Evolutionary conservation across 2,797 vertebrate genomes (phyloP), one percentile per base, ranked within the genome.

Genomic region (Anas capensis): DNA sequence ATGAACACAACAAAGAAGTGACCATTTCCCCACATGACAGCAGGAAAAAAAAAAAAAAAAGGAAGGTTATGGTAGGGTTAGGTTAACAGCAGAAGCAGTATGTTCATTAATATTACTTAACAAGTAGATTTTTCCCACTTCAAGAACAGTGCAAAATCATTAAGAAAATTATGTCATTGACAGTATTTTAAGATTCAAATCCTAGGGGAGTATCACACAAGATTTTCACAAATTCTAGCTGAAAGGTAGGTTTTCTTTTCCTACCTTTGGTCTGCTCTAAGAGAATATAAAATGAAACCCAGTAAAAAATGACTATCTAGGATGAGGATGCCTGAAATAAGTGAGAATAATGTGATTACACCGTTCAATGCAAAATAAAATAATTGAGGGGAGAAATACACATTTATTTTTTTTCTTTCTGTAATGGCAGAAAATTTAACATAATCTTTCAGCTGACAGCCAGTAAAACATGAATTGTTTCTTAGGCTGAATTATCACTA

Each of bases 401-500:
- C 6, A 10, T 69, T 34, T 38, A 53, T 51, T 33, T 5, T 64
- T 64, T 75, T 34, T n/a, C 62, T 46, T 33, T 5, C 3, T 69
- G 8, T 40, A 95, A 69, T 38, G 73, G 57, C 48, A 89, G 40
- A 80, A 88, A 81, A 38, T 86, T 76, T 79, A 65, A 54, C 73
- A 48, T 14, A 46, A 89, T 68, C 42, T 92, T 91, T 93, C 10
- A 62, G 36, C 78, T 86, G 83, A 71, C 83, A 89, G 88, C 38
- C 64, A 88, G 87, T 51, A 88, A 93, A 94, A 48, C 79, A 72
- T 1, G 29, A 92, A 80, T 73, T 91, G n/a, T 72, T 96, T 93
- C 91, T 93, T 54, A 75, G 88, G 56, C 48, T 83, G 94, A 93
- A 92, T 92, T 95, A 95, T 94, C 90, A 53, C 33, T 90, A 65